These are phyloP conservation scores for Euclidia mi DNA, from an alignment of 2,888 invertebrate species.

Conservation along the genomic window DNA sequence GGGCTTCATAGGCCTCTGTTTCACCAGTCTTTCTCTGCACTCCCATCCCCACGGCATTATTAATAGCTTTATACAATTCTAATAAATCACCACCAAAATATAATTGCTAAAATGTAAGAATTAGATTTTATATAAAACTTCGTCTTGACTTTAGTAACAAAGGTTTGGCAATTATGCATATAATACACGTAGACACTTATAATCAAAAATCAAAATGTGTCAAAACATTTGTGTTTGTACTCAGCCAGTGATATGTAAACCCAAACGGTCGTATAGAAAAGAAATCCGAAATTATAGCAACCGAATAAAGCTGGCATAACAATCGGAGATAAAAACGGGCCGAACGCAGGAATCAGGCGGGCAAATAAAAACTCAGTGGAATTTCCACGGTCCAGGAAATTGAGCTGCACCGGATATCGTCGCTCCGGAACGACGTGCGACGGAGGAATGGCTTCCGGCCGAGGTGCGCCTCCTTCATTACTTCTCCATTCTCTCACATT, in stretches of 20 bases:
- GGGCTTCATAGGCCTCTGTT: conserved; percentile 71
- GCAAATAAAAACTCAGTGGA: conserved; percentile 79
- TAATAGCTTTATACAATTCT: conserved; percentile 15
- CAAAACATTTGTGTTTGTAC: conserved; percentile 28
- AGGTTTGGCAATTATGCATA: no score
- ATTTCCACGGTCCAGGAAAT: conserved; percentile 84
- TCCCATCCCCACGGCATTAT: conserved; percentile 80
- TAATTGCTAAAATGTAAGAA: background rate
- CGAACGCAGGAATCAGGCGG: conserved; percentile 69
- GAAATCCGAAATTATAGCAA: conserved; percentile 44
- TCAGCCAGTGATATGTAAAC: conserved; percentile 30
- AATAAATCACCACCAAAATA: conserved; percentile 5
- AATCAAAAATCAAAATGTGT: no score
- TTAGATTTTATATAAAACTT: background rate
- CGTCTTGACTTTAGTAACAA: no score
- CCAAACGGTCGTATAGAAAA: conserved; percentile 44
- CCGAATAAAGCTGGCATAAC: conserved; percentile 53
- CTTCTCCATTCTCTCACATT: conserved; percentile 71
- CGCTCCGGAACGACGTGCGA: conserved; percentile 85
- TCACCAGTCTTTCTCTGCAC: conserved; percentile 73
- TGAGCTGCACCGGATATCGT: conserved; percentile 88
- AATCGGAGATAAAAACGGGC: conserved; percentile 63
- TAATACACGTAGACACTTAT: background rate
- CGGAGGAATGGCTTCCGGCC: conserved; percentile 83
- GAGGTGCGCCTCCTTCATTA: conserved; percentile 82